Conservation (phyloP, 1,140 invertebrate species). For the Cotesia chilonis region DNA sequence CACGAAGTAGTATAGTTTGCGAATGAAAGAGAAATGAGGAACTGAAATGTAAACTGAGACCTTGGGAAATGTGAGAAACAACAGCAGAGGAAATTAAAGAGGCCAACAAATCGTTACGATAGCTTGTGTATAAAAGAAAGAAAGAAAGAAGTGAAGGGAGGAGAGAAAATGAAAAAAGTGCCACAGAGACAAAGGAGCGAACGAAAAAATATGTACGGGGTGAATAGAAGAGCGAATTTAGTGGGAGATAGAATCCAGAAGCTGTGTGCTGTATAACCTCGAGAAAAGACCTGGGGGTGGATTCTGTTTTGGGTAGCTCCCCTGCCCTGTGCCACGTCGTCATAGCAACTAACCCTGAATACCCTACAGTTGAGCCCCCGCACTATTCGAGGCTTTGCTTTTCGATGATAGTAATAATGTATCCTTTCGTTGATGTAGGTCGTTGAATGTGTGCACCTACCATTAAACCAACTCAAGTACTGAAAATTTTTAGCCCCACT, state of each 20-base stretch:
- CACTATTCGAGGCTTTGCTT: slow-evolving; percentile 53
- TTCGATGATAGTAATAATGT: slow-evolving; percentile 57
- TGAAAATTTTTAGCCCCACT: slow-evolving; percentile 15
- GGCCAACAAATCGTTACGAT: slow-evolving; percentile 39
- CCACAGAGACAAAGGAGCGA: too few species aligned
- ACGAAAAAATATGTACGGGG: slow-evolving; percentile 23
- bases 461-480: slow-evolving; percentile 6
- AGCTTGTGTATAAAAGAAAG: slow-evolving; percentile 15
- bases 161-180: neutral
- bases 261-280: slow-evolving; percentile 5
- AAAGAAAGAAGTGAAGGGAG: slow-evolving; percentile 13
- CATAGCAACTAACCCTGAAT: slow-evolving; percentile 56
- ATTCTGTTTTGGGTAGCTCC: slow-evolving; percentile 25
- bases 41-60: slow-evolving; percentile 39
- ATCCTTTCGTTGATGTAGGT: slow-evolving; percentile 55
- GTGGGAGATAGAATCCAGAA: slow-evolving; percentile 2
- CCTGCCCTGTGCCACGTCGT: slow-evolving; percentile 37
- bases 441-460: slow-evolving; percentile 43
- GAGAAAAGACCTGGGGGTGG: slow-evolving; percentile 26
- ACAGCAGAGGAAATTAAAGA: slow-evolving; percentile 34
- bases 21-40: neutral
- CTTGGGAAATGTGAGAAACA: slow-evolving; percentile 30
- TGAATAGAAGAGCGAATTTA: slow-evolving; percentile 4
- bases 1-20: neutral
- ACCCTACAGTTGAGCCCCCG: slow-evolving; percentile 48